Evolutionary conservation across 2,113 vertebrate species (phyloP), one percentile per base, ranked within the genome.

Genomic region (Nycticryphes semicollaris): DNA sequence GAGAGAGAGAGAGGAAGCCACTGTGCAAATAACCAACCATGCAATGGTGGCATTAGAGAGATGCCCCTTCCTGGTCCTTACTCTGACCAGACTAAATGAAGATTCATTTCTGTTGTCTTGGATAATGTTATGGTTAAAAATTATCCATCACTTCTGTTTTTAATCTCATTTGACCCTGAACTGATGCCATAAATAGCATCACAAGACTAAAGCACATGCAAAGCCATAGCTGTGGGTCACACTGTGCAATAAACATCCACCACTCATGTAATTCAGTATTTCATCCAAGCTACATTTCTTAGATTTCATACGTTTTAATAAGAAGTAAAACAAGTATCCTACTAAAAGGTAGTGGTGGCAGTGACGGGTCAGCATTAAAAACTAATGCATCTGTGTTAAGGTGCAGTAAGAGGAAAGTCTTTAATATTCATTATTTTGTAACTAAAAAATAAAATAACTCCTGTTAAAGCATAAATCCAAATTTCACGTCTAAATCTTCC

Each of bases 391-490:
- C 41, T 59, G 0, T 35, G 16, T 62, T 74, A 75, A 69, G 35
- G 8, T 81, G 22, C 5, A 57, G 17, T 41, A 33, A 74, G 39
- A 73, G 20, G 10, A 14, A 91, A 68, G 31, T 75, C 39, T 94
- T 92, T 60, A 69, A 66, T 92, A 79, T 66, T 30, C 23, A 80
- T 80, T 4, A 13, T 81, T 94, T 74, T n/a, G 4, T 48, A 64
- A 56, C 20, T 47, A 57, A 82, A 95, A 93, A 51, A 35, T 30
- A 88, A 94, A 91, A 67, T 54, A 56, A 63, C 31, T 83, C 78
- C 54, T 82, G 41, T 66, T 87, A 47, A 13, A 95, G n/a, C 5
- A 78, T 9, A 84, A 93, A 73, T 62, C 39, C 47, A 63, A 64
- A 76, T 82, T 87, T 84, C 77, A 63, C 30, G 64, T 63, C 56